These are phyloP conservation scores for Balaeniceps rex DNA, from an alignment of 2,113 vertebrate species.

Conservation along the genomic window DNA sequence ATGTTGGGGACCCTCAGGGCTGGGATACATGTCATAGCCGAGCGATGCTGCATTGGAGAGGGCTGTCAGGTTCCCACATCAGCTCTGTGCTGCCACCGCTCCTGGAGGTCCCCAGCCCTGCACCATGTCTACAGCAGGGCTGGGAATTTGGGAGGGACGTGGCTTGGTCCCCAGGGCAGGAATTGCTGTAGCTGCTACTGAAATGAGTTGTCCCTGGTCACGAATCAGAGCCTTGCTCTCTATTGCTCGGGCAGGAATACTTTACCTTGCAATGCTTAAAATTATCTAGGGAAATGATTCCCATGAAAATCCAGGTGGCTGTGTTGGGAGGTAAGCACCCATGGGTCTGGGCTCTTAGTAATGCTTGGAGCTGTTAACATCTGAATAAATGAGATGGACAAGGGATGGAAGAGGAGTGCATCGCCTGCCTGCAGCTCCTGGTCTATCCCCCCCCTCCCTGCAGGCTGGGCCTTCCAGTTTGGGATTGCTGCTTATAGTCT, in stretches of 20 bases:
- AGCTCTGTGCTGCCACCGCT: not conserved
- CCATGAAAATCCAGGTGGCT: not conserved
- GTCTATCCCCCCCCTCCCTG: not conserved
- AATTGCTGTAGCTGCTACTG: not conserved
- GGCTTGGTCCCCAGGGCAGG: not conserved
- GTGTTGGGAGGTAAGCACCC: not conserved
- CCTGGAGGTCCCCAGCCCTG: not conserved
- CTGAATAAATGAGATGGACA: not conserved
- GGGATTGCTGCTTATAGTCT: not conserved
- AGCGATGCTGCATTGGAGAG: accelerated
- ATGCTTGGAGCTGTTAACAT: not conserved
- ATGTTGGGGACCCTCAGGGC: not conserved
- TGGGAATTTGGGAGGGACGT: not conserved
- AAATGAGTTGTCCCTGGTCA: not conserved
- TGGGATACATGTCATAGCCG: accelerated
- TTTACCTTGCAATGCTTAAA: not conserved
- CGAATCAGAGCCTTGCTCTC: not conserved
- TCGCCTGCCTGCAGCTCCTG: accelerated
- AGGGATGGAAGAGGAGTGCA: not conserved
- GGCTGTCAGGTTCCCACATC: not conserved
- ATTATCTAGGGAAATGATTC: not conserved
- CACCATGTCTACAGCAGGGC: not conserved
- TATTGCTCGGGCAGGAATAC: accelerated
- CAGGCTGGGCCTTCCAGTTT: not conserved
- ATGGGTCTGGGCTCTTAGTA: not conserved